Conservation (phyloP, 2,797 vertebrate genomes). For the Champsocephalus gunnari region DNA sequence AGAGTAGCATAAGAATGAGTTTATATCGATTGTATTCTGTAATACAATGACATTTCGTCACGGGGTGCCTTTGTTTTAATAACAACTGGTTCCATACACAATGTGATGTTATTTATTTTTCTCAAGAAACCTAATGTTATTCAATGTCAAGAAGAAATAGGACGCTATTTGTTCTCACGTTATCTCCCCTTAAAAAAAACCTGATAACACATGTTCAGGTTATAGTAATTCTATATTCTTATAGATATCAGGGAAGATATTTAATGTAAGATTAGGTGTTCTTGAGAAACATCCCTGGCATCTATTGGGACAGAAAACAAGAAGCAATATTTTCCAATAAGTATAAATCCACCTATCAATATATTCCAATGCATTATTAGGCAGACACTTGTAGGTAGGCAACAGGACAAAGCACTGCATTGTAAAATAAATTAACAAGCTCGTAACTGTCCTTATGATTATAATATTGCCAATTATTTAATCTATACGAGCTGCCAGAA, state of each 20-base stretch:
- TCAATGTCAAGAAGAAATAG: not conserved
- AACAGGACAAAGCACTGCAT: not conserved
- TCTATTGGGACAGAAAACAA: not conserved
- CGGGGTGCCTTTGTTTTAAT: not conserved
- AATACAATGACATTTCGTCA: not conserved
- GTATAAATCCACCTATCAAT: not conserved
- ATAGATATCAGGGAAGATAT: too few relatives aligned
- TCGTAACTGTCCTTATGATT: constrained; percentile 2
- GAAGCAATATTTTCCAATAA: not conserved
- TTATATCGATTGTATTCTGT: not conserved
- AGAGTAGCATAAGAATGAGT: constrained; percentile 47
- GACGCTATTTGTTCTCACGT: not conserved
- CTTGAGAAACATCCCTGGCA: not conserved
- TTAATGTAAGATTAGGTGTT: not conserved
- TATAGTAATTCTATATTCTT: not conserved
- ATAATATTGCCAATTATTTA: constrained; percentile 32
- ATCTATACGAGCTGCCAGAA: constrained; percentile 42
- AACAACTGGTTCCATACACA: too few relatives aligned
- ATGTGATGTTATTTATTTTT: not conserved
- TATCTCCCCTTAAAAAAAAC: not conserved
- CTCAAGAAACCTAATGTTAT: not conserved
- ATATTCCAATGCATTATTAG: not conserved
- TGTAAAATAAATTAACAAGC: not conserved
- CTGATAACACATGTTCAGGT: not conserved
- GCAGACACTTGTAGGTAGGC: not conserved